These are phyloP conservation scores for Acridotheres tristis DNA, from an alignment of 2,797 vertebrate genomes.

Conservation along the genomic window DNA sequence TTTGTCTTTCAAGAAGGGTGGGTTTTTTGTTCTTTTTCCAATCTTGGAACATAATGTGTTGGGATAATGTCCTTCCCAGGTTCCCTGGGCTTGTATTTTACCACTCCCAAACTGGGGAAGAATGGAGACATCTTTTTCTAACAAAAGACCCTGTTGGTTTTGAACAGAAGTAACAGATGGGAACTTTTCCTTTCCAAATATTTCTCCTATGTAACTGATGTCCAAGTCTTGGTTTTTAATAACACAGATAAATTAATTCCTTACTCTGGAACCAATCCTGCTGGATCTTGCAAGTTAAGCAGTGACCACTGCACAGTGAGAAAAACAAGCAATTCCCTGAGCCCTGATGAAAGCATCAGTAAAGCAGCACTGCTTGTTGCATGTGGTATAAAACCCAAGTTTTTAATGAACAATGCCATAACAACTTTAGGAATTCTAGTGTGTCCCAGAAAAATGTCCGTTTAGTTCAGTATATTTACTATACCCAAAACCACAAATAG, in stretches of 20 bases:
- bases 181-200: conserved; percentile 46
- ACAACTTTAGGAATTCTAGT: background rate
- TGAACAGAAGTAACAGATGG: conserved; percentile 26
- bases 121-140: background rate
- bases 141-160: background rate
- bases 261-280: background rate
- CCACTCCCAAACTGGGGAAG: background rate
- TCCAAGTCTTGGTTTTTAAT: background rate
- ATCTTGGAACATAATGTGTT: background rate
- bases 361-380: background rate
- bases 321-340: background rate
- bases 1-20: background rate
- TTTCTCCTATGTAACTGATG: background rate
- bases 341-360: background rate
- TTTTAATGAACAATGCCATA: background rate
- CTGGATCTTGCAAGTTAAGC: background rate
- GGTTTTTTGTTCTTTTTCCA: background rate
- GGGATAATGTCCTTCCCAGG: background rate
- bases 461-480: background rate
- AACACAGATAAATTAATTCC: background rate
- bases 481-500: background rate
- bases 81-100: background rate
- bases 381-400: rapidly evolving
- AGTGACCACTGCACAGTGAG: background rate
- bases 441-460: background rate